Evolutionary conservation across 2,888 invertebrate species (phyloP).

Genomic region (Chrysina gloriosa): DNA sequence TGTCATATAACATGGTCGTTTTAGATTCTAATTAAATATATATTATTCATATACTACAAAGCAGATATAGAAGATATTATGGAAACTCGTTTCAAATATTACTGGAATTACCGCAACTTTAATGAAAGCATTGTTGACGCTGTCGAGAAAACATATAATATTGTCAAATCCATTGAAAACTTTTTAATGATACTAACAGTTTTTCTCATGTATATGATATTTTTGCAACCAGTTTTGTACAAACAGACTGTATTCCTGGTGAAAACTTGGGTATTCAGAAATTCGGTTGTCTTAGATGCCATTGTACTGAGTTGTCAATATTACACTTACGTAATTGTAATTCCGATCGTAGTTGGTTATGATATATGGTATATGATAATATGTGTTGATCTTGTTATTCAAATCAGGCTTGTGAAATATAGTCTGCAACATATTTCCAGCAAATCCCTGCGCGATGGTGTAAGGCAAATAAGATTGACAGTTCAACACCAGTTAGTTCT

Average conservation of each 20-base stretch:
- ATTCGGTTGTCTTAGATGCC: background rate
- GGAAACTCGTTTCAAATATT: background rate
- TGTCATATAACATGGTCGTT: background rate
- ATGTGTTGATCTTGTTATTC: background rate
- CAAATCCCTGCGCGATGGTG: too few relatives aligned
- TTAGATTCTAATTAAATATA: constrained; percentile 12
- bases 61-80: background rate
- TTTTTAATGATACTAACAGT: background rate
- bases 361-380: constrained; percentile 3
- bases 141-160: background rate
- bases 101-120: background rate
- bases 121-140: background rate
- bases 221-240: background rate
- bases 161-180: background rate
- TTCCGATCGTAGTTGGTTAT: background rate
- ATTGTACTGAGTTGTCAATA: background rate
- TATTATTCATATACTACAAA: background rate
- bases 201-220: background rate
- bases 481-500: background rate
- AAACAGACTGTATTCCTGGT: background rate
- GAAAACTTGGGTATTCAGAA: background rate
- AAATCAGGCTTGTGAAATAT: background rate
- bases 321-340: background rate
- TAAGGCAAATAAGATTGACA: background rate
- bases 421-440: background rate